Base-by-base conservation (phyloP, 2,888 invertebrate species). In the Mythimna pallens region DNA sequence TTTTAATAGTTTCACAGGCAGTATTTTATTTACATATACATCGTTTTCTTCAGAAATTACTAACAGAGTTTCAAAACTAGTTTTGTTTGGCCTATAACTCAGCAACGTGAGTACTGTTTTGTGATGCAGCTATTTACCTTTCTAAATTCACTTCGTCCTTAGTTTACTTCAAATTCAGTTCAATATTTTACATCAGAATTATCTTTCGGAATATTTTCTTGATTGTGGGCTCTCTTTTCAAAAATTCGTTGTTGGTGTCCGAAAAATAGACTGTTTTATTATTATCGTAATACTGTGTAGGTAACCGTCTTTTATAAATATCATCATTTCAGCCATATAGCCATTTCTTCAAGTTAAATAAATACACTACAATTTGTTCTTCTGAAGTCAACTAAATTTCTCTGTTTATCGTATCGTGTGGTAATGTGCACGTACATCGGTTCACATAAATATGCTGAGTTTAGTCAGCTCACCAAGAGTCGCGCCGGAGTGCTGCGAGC, bases 371-470 rank as follows among this genome's bases (percentile, higher is more conserved):
- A 10, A 12, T n/a, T 59, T 34, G 14, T 22, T 17, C 2, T 55
- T 20, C 34, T 69, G 43, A 14, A 25, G 7, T 47, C 12, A 7
- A 20, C 14, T 20, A 22, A 6, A 14, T 65, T 30, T 14, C 7
- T 9, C 4, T 43, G n/a, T 64, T 68, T 59, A 54, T 47, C 78
- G 69, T 76, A 20, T 14, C 82, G 72, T 82, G 69, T 73, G 73
- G 64, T 22, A 76, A 50, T 72, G 76, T n/a, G 14, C 54, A 78
- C 59, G 73, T 22, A 63, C 61, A 65, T 22, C 57, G 62, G 43
- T 40, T 47, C 62, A 76, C 61, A 83, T 83, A 83, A 74, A 82
- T 82, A 76, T 47, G 65, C 50, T 54, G 22, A 62, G 64, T 54
- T 76, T 70, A 71, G 62, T 83, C 58, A 62, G 62, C 64, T 36